Evolutionary conservation across 2,888 invertebrate genomes (phyloP), one percentile per base, ranked within the genome.

Genomic region (Cephus spinipes): DNA sequence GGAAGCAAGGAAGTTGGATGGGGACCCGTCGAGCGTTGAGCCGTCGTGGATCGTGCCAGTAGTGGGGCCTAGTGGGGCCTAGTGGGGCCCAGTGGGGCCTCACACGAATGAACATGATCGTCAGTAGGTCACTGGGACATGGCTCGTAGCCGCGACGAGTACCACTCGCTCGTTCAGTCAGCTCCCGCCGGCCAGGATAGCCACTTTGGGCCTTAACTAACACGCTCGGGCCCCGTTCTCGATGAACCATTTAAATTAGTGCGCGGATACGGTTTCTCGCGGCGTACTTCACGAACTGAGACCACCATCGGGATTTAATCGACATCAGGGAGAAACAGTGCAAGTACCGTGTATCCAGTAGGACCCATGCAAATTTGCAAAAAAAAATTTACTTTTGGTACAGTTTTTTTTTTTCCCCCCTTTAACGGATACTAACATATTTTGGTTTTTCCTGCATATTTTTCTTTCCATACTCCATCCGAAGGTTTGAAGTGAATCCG

Each of bases 111-210:
- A 85, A 86, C 85, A 86, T 82, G 87, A 86, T 85, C 86, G 83
- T 85, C 84, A 91, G 91, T 91, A 91, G 91, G 91, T 91, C 91
- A 91, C 89, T 91, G 88, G 91, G 90, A 90, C 91, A 88, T 85
- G 88, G 88, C 90, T 90, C 86, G 86, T 85, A 87, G 88, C 87
- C 87, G 87, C 89, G 89, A 89, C 88, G 87, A 90, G 89, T 84
- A 85, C 87, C 86, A 87, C 86, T 87, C 84, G 87, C 87, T 88
- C 89, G 88, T 89, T 90, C 91, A 91, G 91, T 91, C 89, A 89
- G 89, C 90, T 88, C 88, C 85, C 90, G 89, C 87, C 90, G 89
- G 90, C 88, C 90, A 89, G 85, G 87, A 86, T 86, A 90, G 87
- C 85, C 89, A 89, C 87, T 87, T 85, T 88, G 88, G 88, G 88